Base-by-base conservation (phyloP, 2,797 vertebrate genomes). In the Pseudotriccus pelzelni region DNA sequence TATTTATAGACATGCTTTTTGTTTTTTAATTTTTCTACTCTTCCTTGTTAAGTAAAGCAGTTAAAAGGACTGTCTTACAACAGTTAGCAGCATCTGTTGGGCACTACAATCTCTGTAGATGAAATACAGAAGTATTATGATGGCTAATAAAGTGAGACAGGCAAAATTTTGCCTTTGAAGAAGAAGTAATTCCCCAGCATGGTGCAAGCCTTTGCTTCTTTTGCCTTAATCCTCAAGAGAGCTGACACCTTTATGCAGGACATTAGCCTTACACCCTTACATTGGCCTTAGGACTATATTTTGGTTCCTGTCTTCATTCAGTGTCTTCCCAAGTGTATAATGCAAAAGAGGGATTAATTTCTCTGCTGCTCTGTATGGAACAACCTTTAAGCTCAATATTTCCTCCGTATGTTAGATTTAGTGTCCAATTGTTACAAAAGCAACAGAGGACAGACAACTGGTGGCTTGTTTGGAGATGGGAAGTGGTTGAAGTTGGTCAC, bases 171-270 rank as follows among this genome's bases (percentile, higher is more conserved):
- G n/a, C n/a, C 21, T 87, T 50, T 59, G 77, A 67, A 70, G 63
- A 53, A 85, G 8, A 60, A 19, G 16, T 36, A 72, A 44, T 50
- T 90, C 34, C 55, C 18, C n/a, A 64, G 21, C 9, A 27, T 7
- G 34, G 5, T 72, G 16, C n/a, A 74, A 87, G 5, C 4, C 7
- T 83, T 59, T 64, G 11, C 4, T 79, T 64, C 18, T 78, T 78
- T 73, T 59, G 9, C 25, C 63, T 93, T 76, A 87, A 52, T 20
- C 21, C n/a, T 79, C 20, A 32, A 22, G 14, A 69, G 7, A 49
- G 4, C 6, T 55, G 36, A 64, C 12, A 72, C 13, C 19, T 16
- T 37, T 39, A 44, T 0, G 0, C 2, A 22, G 36, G 24, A 15
- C 8, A 27, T 34, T 41, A n/a, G n/a, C 39, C 28, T 78, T 50